Percentiles rank a stretch among this genome's conserved stretches.
phyloP scores from a whole-genome alignment of 2,797 vertebrate genomes.

The Dendrocincla fuliginosa region DNA sequence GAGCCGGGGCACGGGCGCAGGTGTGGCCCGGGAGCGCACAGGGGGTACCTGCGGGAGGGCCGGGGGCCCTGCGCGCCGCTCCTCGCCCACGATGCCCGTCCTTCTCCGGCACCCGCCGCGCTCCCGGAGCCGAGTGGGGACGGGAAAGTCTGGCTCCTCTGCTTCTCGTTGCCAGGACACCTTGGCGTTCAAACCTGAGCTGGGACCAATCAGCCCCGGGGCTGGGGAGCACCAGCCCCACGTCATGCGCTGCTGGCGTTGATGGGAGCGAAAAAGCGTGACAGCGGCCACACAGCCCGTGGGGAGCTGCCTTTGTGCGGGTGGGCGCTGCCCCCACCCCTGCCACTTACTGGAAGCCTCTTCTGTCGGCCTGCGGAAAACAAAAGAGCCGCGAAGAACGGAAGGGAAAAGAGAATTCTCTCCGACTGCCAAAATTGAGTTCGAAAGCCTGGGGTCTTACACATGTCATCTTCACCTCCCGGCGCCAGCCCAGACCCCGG shows the following conservation, averaged over 20 bases:
- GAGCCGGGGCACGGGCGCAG: neutral
- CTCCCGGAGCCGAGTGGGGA: neutral
- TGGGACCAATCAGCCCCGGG: constrained; percentile 69
- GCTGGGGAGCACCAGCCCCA: constrained; percentile 20
- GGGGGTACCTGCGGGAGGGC: neutral
- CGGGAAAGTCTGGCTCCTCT: constrained; percentile 25
- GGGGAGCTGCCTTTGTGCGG: constrained; percentile 8
- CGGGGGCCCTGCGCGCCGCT: neutral
- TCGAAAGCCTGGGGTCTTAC: neutral
- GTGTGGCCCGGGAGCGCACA: fast-evolving
- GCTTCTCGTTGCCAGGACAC: constrained; percentile 73
- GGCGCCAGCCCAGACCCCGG: neutral
- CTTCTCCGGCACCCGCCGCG: neutral
- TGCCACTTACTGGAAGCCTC: neutral
- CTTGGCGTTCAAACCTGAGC: constrained; percentile 69
- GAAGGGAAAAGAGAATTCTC: neutral
- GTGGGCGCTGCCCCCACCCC: neutral
- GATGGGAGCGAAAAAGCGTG: constrained; percentile 26
- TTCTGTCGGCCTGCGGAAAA: neutral
- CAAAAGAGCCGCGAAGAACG: neutral
- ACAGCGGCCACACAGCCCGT: neutral
- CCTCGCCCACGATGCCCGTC: neutral
- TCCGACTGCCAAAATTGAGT: neutral
- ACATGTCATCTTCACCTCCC: neutral
- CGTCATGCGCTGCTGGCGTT: constrained; percentile 37